These are phyloP conservation scores for Gymnoscopelus microlampas DNA, from an alignment of 2,797 vertebrate genomes.

Conservation along the genomic window DNA sequence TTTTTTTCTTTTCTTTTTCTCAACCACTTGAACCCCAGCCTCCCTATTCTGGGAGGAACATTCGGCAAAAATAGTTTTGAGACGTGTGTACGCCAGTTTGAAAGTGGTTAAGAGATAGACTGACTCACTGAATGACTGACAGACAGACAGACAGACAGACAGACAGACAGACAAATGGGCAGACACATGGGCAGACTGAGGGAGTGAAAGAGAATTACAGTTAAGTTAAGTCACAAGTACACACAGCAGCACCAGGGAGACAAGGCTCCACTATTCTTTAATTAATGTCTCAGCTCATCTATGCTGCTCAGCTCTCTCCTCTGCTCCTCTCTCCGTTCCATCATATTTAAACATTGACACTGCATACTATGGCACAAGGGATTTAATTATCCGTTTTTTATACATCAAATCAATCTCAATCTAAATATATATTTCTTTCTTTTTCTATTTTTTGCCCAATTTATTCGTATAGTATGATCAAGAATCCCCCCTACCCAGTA, in stretches of 20 bases:
- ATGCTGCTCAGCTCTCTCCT: constrained; percentile 48
- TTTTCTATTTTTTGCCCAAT: too few relatives aligned
- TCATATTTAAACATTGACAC: constrained; percentile 49
- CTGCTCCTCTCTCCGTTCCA: constrained; percentile 56
- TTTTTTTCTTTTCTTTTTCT: not conserved
- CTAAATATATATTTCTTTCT: too few relatives aligned
- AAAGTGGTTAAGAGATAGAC: not conserved
- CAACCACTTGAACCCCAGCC: not conserved
- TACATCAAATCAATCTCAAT: too few relatives aligned
- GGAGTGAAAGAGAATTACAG: constrained; percentile 16
- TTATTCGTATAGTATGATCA: too few relatives aligned
- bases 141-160: not conserved
- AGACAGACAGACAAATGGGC: not conserved
- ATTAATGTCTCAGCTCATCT: constrained; percentile 51
- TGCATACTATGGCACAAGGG: constrained; percentile 43
- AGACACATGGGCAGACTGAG: not conserved
- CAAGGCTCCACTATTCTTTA: constrained; percentile 69
- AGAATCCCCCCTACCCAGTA: too few relatives aligned
- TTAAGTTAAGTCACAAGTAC: constrained; percentile 46
- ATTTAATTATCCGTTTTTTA: constrained; percentile 28
- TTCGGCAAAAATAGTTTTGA: not conserved
- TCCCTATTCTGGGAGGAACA: not conserved
- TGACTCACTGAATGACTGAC: not conserved
- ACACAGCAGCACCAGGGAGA: constrained; percentile 63
- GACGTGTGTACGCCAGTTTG: too few relatives aligned